Evolutionary conservation across 2,888 invertebrate genomes (phyloP).

Genomic region (Pegoplata infirma): DNA sequence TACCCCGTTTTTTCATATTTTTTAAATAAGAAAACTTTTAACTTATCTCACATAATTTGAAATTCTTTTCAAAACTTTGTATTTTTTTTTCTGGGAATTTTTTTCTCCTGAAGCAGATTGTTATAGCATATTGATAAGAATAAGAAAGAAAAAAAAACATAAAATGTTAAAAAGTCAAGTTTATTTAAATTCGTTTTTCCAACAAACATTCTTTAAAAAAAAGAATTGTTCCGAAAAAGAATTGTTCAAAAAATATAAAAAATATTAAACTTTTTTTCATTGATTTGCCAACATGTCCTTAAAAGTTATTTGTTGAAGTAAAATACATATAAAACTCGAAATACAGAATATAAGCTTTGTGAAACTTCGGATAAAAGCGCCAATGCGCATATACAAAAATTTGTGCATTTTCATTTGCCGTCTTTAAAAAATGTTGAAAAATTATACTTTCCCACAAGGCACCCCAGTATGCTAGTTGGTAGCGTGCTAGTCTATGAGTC

Average conservation of each 20-base stretch:
- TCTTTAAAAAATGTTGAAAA: too few species aligned
- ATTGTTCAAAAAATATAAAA: neutral
- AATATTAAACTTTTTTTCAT: neutral
- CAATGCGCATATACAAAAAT: too few species aligned
- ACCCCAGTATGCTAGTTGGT: too few species aligned
- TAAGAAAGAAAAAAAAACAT: too few species aligned
- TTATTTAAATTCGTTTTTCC: constrained; percentile 26
- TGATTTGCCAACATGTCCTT: neutral
- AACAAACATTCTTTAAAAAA: neutral
- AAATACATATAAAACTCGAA: too few species aligned
- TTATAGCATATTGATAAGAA: constrained; percentile 8
- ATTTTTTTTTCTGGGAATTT: neutral
- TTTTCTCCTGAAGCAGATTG: constrained; percentile 8
- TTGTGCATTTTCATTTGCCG: too few species aligned
- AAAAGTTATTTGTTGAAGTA: neutral
- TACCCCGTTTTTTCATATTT: neutral
- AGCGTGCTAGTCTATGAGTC: too few species aligned
- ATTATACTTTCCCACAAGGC: too few species aligned
- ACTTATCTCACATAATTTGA: constrained; percentile 13
- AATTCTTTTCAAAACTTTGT: neutral
- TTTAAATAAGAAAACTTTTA: constrained; percentile 25
- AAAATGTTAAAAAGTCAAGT: constrained; percentile 19
- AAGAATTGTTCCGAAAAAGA: neutral
- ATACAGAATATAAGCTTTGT: too few species aligned
- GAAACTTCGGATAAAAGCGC: too few species aligned